Base-by-base conservation (phyloP, 2,888 invertebrate species). In the Cheilosia urbana region DNA sequence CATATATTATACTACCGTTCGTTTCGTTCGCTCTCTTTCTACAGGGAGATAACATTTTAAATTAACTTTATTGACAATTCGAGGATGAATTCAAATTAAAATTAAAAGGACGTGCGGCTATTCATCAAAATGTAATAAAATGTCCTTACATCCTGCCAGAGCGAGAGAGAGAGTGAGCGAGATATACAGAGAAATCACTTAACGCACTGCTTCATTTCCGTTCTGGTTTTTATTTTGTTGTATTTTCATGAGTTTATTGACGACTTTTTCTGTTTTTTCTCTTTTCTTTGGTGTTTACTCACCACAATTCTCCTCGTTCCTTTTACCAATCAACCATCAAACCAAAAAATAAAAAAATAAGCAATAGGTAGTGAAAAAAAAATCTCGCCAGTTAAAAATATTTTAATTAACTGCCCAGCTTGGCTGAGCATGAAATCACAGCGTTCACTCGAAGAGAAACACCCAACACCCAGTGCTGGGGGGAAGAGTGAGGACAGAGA, bases 341-440 rank as follows among this genome's bases (percentile, higher is more conserved):
- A 77, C 77, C 62, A 72, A 51, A 58, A 66, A 66, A 53, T 42
- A 27, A 49, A 72, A 79, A 11, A 30, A 69, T n/a, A 55, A 24
- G 5, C 17, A 58, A 71, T 42, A 58, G 58, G 49, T 53, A 30
- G 1, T 30, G 2, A 30, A 40, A 3, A 58, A 53, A 66, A 72
- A 80, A 85, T 72, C 66, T 81, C 62, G 55, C 62, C 85, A 81
- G 85, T 82, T 82, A 69, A 87, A 82, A 82, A 82, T 87, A 82
- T 87, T 87, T 87, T 87, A 87, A 87, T 87, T 87, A 87, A 87
- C 87, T 87, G 87, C 40, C 82, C 87, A 87, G 60, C 76, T 78
- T 63, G 77, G 72, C 24, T 82, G 87, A 82, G 87, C 87, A 87
- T 82, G 87, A 82, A 87, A 87, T 82, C 85, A 76, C 62, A 63